Conservation (phyloP, 2,888 invertebrate genomes). For the Neuroscelio doddi region DNA sequence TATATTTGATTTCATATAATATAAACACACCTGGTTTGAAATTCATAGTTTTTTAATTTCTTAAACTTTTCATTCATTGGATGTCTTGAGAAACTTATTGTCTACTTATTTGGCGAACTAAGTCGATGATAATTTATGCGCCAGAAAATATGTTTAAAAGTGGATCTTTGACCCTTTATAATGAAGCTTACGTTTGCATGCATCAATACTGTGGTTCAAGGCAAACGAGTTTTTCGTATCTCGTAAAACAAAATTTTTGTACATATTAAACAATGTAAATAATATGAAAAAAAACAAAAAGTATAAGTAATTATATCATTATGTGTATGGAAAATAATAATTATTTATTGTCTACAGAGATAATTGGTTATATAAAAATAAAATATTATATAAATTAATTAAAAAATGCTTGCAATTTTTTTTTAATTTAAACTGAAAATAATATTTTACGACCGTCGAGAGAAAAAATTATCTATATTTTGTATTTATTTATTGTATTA, state of each 20-base stretch:
- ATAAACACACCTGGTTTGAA: too few species aligned
- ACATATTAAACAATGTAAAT: not conserved
- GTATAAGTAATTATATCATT: too few species aligned
- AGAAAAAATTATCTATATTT: too few species aligned
- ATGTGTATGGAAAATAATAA: slow-evolving; percentile 1
- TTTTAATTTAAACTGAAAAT: too few species aligned
- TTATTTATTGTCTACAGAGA: slow-evolving; percentile 2
- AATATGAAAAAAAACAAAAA: too few species aligned
- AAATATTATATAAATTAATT: too few species aligned
- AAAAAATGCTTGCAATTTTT: too few species aligned
- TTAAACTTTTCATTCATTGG: too few species aligned
- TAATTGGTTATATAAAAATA: not conserved
- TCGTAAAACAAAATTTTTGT: slow-evolving; percentile 9
- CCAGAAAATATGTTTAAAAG: slow-evolving; percentile 35
- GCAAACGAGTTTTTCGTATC: slow-evolving; percentile 26
- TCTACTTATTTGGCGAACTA: slow-evolving; percentile 10
- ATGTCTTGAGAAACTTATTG: slow-evolving; percentile 5
- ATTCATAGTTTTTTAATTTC: too few species aligned
- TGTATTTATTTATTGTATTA: too few species aligned
- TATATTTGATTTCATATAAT: too few species aligned
- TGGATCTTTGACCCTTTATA: slow-evolving; percentile 49
- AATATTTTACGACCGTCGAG: too few species aligned
- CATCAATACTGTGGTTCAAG: slow-evolving; percentile 29
- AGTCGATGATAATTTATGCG: slow-evolving; percentile 43
- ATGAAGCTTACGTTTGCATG: slow-evolving; percentile 23